These are phyloP conservation scores for Cantharis lateralis DNA, from an alignment of 2,888 invertebrate species.

Conservation along the genomic window DNA sequence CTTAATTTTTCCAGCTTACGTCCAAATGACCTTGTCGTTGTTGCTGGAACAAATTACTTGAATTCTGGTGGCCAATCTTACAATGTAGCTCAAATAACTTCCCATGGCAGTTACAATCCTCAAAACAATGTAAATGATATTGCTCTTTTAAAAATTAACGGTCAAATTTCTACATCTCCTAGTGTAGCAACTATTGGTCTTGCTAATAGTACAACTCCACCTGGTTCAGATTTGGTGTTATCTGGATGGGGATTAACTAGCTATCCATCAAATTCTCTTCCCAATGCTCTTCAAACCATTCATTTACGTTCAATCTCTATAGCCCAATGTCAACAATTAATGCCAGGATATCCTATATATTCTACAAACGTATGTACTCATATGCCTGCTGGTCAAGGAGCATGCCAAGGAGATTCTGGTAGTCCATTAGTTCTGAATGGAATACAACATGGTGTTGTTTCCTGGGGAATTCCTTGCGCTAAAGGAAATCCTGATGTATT, in stretches of 20 bases:
- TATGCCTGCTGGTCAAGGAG: not conserved
- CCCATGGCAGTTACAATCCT: not conserved
- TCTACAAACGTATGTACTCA: not conserved
- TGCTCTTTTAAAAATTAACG: not conserved
- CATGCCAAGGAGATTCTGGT: constrained; percentile 7
- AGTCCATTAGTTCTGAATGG: not conserved
- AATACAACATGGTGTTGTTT: not conserved
- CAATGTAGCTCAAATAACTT: not conserved
- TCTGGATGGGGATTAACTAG: constrained; percentile 7
- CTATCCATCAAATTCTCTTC: not conserved
- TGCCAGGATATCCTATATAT: not conserved
- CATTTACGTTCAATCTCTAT: not conserved
- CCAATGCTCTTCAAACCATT: not conserved
- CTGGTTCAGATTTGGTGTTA: not conserved
- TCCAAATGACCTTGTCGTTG: not conserved
- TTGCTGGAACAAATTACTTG: not conserved
- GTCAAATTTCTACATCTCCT: not conserved
- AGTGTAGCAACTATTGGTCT: not conserved
- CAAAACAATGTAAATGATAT: constrained; percentile 3
- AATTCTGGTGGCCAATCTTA: not conserved
- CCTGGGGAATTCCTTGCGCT: constrained; percentile 6
- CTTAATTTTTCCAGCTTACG: not conserved
- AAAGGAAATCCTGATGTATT: not conserved
- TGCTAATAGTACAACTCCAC: not conserved
- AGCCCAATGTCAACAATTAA: not conserved